Percentiles rank a stretch among this genome's conserved stretches.
These are phyloP conservation scores for Chrysomela aeneicollis DNA, from an alignment of 2,888 invertebrate species.

Conservation along the genomic window DNA sequence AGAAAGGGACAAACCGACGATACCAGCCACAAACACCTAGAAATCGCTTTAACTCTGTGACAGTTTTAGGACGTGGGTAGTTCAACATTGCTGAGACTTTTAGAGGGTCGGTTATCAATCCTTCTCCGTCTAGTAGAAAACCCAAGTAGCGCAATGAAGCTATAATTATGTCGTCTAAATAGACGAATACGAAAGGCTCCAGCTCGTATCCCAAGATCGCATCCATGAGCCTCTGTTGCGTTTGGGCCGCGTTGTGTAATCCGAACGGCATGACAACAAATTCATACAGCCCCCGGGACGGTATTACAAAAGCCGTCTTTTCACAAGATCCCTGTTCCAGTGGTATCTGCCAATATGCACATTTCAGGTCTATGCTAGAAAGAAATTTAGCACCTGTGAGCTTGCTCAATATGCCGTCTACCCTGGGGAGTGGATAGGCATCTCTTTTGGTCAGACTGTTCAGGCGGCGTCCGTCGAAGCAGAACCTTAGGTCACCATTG, in stretches of 20 bases:
- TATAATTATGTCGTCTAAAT: constrained; percentile 46
- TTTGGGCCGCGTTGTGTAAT: constrained; percentile 41
- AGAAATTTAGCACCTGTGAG: constrained; percentile 24
- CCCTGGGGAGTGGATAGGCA: constrained; percentile 26
- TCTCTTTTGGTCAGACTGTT: constrained; percentile 40
- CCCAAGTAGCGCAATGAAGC: neutral
- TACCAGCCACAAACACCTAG: neutral
- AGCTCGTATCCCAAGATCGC: constrained; percentile 37
- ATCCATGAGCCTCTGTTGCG: constrained; percentile 43
- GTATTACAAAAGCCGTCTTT: constrained; percentile 47
- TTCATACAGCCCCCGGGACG: constrained; percentile 42
- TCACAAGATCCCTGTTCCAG: constrained; percentile 26
- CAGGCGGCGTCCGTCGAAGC: constrained; percentile 40
- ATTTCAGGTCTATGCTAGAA: constrained; percentile 29
- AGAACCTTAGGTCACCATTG: constrained; percentile 40
- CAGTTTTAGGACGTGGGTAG: neutral
- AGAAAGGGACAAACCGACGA: neutral
- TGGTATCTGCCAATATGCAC: constrained; percentile 28
- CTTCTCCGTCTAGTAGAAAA: neutral
- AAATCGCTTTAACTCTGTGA: neutral
- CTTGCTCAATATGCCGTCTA: too few species aligned
- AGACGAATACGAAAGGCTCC: constrained; percentile 41
- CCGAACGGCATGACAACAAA: constrained; percentile 47
- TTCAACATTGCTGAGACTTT: too few species aligned
- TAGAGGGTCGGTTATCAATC: neutral